Base-by-base conservation (phyloP, 1,140 invertebrate species). In the Batillaria attramentaria region DNA sequence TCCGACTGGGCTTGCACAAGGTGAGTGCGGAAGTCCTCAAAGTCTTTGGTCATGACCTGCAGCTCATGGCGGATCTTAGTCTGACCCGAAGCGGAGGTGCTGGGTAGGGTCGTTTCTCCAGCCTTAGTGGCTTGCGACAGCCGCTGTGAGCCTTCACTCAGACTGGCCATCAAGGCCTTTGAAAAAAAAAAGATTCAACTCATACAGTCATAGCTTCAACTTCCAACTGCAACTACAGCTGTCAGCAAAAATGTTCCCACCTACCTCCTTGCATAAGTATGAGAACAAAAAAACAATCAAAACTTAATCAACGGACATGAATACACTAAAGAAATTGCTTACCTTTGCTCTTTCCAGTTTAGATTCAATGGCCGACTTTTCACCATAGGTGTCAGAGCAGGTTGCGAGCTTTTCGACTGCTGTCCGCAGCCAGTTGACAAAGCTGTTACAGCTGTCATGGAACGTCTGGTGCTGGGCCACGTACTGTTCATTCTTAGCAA, bases 351-450 rank as follows among this genome's bases (percentile, higher is more conserved):
- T 95, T n/a, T 95, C 94, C 1, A 97, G 95, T 80, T 90, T 90
- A 37, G 72, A 74, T 94, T 95, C 39, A 94, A 95, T 77, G 97
- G 91, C 46, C 89, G 98, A 97, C 86, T 97, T 97, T 86, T 99
- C 97, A 28, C 97, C 97, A 24, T 95, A 97, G 6, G 97, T 96
- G 89, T 98, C 97, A 0, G 96, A 96, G 88, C 97, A 97, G 89
- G 98, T 97, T 74, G 95, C 94, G n/a, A 98, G 91, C 77, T 94
- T 94, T 90, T 99, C 97, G 87, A 96, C 95, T 16, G 96, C 95
- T 73, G 94, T 93, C 85, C 96, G 93, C 57, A 98, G 93, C 97
- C 97, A 99, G 84, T 95, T 94, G 80, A 95, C 93, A 89, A 98
- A 98, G 83, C 97, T 96, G 89, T 96, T 95, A 76, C 95, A 96